These are phyloP conservation scores for Zapornia atra DNA, from an alignment of 2,113 vertebrate genomes.

Conservation along the genomic window DNA sequence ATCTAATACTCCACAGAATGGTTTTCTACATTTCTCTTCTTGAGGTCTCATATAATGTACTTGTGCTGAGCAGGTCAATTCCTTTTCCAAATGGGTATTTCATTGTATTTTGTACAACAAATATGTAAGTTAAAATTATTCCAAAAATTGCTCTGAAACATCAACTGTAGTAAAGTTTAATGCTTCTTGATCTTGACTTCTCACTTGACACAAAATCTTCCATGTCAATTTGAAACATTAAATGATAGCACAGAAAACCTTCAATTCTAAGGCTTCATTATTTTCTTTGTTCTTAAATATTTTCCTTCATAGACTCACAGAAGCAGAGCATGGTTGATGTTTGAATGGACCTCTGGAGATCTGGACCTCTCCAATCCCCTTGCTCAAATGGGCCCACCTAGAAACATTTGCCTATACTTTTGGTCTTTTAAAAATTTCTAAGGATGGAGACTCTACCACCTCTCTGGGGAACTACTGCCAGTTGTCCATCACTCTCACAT, in stretches of 20 bases:
- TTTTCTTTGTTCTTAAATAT: not conserved
- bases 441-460: not conserved
- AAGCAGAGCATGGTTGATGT: not conserved
- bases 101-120: not conserved
- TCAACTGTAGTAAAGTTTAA: not conserved
- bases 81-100: not conserved
- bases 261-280: not conserved
- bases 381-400: not conserved
- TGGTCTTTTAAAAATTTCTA: not conserved
- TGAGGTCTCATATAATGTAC: not conserved
- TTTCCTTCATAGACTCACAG: not conserved
- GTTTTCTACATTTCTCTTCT: not conserved
- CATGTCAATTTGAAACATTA: not conserved
- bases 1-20: not conserved
- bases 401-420: not conserved
- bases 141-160: not conserved
- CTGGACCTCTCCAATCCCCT: not conserved
- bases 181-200: not conserved
- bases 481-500: not conserved
- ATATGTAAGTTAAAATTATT: not conserved
- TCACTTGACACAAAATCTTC: not conserved
- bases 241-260: not conserved
- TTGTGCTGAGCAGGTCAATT: not conserved
- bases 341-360: not conserved
- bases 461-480: not conserved